Percentiles rank a stretch among this genome's conserved stretches.
phyloP scores from a whole-genome alignment of 2,113 vertebrate species.

The Oplegnathus fasciatus region DNA sequence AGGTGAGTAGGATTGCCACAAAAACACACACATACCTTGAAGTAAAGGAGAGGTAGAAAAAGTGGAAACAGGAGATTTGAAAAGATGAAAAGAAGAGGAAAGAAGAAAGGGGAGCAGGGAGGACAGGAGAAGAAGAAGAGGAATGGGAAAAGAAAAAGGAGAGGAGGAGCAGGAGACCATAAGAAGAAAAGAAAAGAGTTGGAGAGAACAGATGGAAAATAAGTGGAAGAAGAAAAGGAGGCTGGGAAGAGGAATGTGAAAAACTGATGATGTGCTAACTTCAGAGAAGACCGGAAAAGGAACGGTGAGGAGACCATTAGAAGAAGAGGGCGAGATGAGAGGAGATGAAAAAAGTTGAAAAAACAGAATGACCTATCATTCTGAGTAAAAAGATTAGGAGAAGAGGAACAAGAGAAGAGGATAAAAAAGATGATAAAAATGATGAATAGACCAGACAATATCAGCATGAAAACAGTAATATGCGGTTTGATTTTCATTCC shows the following conservation, averaged over 20 bases:
- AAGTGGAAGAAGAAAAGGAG: slow-evolving; percentile 12
- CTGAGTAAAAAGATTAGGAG: not conserved
- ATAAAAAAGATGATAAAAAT: not conserved
- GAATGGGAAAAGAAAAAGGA: not conserved
- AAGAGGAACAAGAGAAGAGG: not conserved
- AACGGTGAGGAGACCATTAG: not conserved
- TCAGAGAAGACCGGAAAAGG: not conserved
- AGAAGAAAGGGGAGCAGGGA: not conserved
- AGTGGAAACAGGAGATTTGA: not conserved
- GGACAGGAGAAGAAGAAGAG: not conserved
- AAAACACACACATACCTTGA: not conserved
- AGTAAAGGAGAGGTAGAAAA: not conserved
- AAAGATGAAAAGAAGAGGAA: not conserved
- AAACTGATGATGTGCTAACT: slow-evolving; percentile 4
- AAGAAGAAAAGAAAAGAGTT: not conserved
- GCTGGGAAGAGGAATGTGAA: slow-evolving; percentile 12
- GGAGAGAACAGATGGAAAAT: slow-evolving; percentile 5
- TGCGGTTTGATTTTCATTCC: not conserved
- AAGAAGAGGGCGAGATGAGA: not conserved
- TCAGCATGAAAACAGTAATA: slow-evolving; percentile 5
- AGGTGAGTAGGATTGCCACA: not conserved
- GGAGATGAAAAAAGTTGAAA: not conserved
- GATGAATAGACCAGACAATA: not conserved
- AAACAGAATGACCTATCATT: not conserved
- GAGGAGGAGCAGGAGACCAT: not conserved